Evolutionary conservation across 2,797 vertebrate genomes (phyloP).

Genomic region (Petrocephalus schoutedeni): DNA sequence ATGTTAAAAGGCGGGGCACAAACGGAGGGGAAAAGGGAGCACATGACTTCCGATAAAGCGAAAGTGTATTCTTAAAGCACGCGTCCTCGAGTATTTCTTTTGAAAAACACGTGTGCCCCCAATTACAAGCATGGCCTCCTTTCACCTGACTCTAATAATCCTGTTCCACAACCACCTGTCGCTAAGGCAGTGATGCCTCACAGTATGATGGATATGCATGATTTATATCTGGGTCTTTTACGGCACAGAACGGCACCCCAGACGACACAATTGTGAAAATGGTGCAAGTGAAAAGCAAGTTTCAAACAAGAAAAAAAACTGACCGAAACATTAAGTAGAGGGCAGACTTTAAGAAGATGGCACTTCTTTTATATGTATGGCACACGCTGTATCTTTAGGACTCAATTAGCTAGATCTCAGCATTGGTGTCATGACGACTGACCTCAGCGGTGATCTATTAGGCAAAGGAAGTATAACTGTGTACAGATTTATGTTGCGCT

Average conservation of each 20-base stretch:
- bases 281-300: not conserved
- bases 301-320: not conserved
- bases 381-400: not conserved
- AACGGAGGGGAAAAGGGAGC: not conserved
- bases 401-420: not conserved
- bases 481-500: not conserved
- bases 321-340: not conserved
- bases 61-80: not conserved
- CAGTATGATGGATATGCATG: not conserved
- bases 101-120: not conserved
- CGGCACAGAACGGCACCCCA: not conserved
- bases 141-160: not conserved
- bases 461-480: not conserved
- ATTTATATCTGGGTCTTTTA: not conserved
- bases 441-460: not conserved
- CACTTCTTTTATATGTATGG: not conserved
- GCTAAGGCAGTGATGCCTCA: not conserved
- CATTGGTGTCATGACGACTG: not conserved
- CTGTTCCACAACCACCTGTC: not conserved
- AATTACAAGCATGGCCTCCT: not conserved
- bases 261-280: not conserved
- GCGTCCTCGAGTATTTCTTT: not conserved
- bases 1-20: slow-evolving; percentile 24
- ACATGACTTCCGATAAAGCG: not conserved
- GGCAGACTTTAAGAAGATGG: not conserved